A percentile compares a stretch with the other conserved stretches of the same genome.
phyloP scores from a whole-genome alignment of 2,888 invertebrate genomes.

The Acronicta aceris region DNA sequence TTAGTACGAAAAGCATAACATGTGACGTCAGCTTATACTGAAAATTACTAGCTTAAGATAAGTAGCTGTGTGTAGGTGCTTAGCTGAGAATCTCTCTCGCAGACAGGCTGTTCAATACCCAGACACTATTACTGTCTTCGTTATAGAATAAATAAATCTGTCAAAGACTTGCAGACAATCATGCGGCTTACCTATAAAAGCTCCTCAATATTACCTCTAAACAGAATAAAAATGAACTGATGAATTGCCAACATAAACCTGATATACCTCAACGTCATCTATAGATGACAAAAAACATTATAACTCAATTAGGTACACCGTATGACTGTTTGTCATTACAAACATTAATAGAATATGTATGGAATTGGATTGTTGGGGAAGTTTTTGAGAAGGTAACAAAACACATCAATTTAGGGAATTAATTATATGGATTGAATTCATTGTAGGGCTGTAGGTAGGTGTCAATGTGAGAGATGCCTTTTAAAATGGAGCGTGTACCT shows the following conservation, averaged over 20 bases:
- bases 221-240: constrained; percentile 40
- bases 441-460: constrained; percentile 60
- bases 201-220: constrained; percentile 47
- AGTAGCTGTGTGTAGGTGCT: too few relatives aligned
- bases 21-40: too few relatives aligned
- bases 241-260: constrained; percentile 46
- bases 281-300: constrained; percentile 20
- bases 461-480: constrained; percentile 36
- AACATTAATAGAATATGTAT: neutral
- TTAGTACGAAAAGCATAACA: too few relatives aligned
- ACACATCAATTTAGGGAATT: constrained; percentile 45
- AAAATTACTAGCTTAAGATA: too few relatives aligned
- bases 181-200: constrained; percentile 53
- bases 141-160: constrained; percentile 28
- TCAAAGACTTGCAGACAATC: constrained; percentile 40
- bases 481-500: constrained; percentile 36
- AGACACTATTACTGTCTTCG: constrained; percentile 32
- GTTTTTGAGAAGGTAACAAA: constrained; percentile 20
- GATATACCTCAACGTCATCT: constrained; percentile 49
- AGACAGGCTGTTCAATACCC: neutral
- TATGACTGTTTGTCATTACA: constrained; percentile 52
- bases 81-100: neutral
- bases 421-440: constrained; percentile 38
- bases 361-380: constrained; percentile 41
- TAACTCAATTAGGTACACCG: constrained; percentile 48